A percentile compares a stretch with the other conserved stretches of the same genome.
Evolutionary conservation across 2,888 invertebrate species (phyloP).

Genomic region (Andrena haemorrhoa): DNA sequence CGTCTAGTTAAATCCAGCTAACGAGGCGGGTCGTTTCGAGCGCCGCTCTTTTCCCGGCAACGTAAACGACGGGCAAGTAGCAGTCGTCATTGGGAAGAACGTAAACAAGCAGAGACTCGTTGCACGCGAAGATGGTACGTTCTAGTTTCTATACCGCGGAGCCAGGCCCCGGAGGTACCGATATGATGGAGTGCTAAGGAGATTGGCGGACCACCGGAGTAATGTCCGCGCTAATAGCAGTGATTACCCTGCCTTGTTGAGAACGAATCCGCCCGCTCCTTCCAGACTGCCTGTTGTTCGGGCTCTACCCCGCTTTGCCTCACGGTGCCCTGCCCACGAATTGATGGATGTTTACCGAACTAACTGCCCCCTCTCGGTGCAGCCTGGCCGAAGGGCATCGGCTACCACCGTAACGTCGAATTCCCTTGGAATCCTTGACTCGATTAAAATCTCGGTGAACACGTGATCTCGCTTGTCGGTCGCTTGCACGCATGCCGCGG

Average conservation of each 20-base stretch:
- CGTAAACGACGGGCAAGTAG: not conserved
- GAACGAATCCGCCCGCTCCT: slow-evolving; percentile 80
- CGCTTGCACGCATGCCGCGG: not conserved
- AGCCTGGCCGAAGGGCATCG: slow-evolving; percentile 62
- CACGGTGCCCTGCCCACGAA: slow-evolving; percentile 75
- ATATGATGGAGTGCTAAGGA: slow-evolving; percentile 82
- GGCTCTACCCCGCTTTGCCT: slow-evolving; percentile 58
- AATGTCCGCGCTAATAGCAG: slow-evolving; percentile 86
- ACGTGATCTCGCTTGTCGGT: not conserved
- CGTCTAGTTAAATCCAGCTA: not conserved
- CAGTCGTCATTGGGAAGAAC: slow-evolving; percentile 9
- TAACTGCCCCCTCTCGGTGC: slow-evolving; percentile 74
- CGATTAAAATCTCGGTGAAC: slow-evolving; percentile 47
- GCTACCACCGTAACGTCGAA: slow-evolving; percentile 69
- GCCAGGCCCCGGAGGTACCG: slow-evolving; percentile 62
- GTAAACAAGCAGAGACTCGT: slow-evolving; percentile 29
- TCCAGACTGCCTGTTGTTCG: slow-evolving; percentile 70
- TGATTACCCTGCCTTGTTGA: slow-evolving; percentile 86
- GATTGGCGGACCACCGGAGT: slow-evolving; percentile 86
- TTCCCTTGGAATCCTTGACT: slow-evolving; percentile 54
- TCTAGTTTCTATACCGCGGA: slow-evolving; percentile 59
- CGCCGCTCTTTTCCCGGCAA: not conserved
- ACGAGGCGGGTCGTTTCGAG: not conserved
- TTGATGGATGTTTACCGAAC: slow-evolving; percentile 83
- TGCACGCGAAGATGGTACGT: slow-evolving; percentile 29